These are phyloP conservation scores for Rafetus swinhoei DNA, from an alignment of 2,113 vertebrate genomes.

Conservation along the genomic window DNA sequence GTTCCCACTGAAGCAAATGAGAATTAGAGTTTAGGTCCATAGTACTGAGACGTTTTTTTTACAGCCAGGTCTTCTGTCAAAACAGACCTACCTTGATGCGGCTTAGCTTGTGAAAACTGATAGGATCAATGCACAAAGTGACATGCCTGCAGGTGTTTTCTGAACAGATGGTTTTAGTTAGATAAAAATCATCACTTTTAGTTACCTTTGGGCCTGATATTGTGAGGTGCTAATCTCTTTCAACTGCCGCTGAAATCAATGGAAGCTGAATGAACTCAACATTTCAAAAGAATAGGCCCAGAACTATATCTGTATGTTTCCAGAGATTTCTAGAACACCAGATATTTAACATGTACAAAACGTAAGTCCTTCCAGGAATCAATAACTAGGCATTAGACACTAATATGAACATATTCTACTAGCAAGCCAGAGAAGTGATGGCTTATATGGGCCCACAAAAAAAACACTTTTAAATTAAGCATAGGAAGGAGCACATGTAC, in stretches of 20 bases:
- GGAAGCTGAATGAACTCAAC: background rate
- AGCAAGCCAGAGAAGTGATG: background rate
- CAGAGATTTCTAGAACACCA: background rate
- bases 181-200: background rate
- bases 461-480: background rate
- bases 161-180: background rate
- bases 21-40: background rate
- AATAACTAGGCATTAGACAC: background rate
- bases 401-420: background rate
- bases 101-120: background rate
- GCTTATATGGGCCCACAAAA: background rate
- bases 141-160: background rate
- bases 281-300: background rate
- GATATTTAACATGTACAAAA: background rate
- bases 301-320: background rate
- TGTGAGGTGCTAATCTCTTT: background rate
- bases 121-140: background rate
- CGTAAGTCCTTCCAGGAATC: background rate
- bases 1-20: background rate
- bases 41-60: background rate
- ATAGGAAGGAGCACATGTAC: background rate
- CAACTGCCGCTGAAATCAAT: background rate
- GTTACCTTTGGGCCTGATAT: background rate
- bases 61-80: background rate
- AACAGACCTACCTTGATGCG: fast-evolving